These are phyloP conservation scores for Fulmarus glacialis DNA, from an alignment of 2,113 vertebrate species.

Conservation along the genomic window DNA sequence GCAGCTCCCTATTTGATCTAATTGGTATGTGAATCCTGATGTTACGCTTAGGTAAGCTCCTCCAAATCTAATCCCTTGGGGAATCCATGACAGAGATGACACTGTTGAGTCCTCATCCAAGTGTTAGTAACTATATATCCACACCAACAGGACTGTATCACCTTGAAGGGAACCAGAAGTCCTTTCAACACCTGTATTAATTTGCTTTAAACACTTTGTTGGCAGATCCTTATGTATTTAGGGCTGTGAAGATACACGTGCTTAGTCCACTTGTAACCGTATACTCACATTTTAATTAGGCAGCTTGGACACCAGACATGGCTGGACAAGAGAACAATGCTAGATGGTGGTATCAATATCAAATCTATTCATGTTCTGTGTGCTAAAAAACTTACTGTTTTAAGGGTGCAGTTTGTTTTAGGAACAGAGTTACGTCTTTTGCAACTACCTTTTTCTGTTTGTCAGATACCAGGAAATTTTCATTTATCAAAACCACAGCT, in stretches of 20 bases:
- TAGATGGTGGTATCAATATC: accelerated
- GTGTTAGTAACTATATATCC: background rate
- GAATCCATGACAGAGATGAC: background rate
- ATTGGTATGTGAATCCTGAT: background rate
- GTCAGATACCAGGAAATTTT: background rate
- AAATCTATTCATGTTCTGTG: background rate
- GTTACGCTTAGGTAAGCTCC: background rate
- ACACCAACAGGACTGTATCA: accelerated
- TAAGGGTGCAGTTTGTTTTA: background rate
- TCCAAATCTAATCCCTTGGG: background rate
- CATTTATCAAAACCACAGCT: background rate
- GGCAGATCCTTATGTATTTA: background rate
- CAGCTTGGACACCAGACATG: background rate
- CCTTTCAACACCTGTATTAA: background rate
- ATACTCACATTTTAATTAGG: background rate
- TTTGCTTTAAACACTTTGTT: background rate
- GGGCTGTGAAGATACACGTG: background rate
- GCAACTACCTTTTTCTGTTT: background rate
- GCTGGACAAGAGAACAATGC: too few relatives aligned
- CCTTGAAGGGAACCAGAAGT: background rate
- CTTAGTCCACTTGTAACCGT: background rate
- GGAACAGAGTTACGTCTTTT: background rate
- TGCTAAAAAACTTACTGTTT: background rate
- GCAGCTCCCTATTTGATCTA: background rate
- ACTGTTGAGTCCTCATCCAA: background rate